Conservation (phyloP, 1,140 invertebrate genomes). For the Conopomorpha cramerella region DNA sequence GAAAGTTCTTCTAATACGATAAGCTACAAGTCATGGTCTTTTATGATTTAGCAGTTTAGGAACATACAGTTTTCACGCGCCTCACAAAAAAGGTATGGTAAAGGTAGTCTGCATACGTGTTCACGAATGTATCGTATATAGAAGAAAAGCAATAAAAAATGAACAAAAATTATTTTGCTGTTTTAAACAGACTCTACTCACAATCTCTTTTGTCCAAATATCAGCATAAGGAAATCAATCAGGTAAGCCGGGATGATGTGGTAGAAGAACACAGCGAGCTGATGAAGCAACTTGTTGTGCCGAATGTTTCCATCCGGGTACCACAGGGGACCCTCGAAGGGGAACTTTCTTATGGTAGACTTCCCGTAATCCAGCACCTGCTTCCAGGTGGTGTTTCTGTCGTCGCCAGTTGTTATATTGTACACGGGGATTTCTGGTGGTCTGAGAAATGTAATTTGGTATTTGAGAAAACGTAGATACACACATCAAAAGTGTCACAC, state of each 20-base stretch:
- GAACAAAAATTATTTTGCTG: no score
- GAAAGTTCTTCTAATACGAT: no score
- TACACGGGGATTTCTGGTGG: conserved; percentile 69
- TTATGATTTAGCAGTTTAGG: no score
- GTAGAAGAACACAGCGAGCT: conserved; percentile 78
- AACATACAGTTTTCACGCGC: no score
- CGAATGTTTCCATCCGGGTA: conserved; percentile 82
- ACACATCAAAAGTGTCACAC: no score
- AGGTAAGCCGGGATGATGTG: conserved; percentile 86
- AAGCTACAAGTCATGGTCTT: no score
- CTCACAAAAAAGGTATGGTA: no score
- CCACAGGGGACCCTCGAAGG: conserved; percentile 82
- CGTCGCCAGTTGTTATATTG: conserved; percentile 73
- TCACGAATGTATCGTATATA: no score
- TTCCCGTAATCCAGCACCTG: conserved; percentile 77
- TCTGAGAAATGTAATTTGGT: no score
- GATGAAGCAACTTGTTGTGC: conserved; percentile 71
- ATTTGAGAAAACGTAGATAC: no score
- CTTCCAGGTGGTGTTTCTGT: conserved; percentile 76
- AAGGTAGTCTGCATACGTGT: no score
- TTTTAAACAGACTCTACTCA: conserved; percentile 61
- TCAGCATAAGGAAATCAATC: conserved; percentile 80
- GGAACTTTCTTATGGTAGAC: conserved; percentile 69
- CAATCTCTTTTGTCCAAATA: conserved; percentile 83
- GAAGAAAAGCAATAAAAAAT: no score